Evolutionary conservation across 2,113 vertebrate species (phyloP).

Genomic region (Phrynosoma platyrhinos): DNA sequence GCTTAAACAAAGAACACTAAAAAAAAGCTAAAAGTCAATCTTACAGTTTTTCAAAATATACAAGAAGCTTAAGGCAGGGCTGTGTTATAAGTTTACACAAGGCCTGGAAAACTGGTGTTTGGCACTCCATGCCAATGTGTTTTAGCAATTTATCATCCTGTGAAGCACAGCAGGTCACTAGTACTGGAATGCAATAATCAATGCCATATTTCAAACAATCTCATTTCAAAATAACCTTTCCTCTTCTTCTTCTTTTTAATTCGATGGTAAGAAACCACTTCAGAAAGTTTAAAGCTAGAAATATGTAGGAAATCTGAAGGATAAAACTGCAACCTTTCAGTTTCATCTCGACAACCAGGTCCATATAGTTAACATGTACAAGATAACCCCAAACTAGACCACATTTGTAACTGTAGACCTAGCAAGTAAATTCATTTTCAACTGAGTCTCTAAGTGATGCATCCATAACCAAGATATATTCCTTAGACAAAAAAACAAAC

Average conservation of each 20-base stretch:
- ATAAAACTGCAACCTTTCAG: not conserved
- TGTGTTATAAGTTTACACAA: not conserved
- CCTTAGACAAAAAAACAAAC: not conserved
- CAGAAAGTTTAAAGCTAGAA: not conserved
- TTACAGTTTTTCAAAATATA: not conserved
- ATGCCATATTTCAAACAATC: not conserved
- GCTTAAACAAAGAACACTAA: not conserved
- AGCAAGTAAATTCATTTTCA: not conserved
- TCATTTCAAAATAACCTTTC: not conserved
- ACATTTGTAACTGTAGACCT: not conserved
- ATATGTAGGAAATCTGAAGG: not conserved
- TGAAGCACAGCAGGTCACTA: not conserved
- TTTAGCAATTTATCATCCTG: not conserved
- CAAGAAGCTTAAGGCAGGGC: not conserved
- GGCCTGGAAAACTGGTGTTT: not conserved
- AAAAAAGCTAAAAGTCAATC: not conserved
- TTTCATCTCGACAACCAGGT: not conserved
- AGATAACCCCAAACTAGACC: not conserved
- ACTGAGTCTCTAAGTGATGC: not conserved
- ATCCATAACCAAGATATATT: not conserved
- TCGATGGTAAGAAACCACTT: not conserved
- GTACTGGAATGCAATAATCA: not conserved
- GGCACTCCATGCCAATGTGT: not conserved
- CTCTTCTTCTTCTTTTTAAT: not conserved
- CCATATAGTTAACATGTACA: not conserved